Conservation (phyloP, 2,888 invertebrate genomes). For the Nemotelus nigrinus region DNA sequence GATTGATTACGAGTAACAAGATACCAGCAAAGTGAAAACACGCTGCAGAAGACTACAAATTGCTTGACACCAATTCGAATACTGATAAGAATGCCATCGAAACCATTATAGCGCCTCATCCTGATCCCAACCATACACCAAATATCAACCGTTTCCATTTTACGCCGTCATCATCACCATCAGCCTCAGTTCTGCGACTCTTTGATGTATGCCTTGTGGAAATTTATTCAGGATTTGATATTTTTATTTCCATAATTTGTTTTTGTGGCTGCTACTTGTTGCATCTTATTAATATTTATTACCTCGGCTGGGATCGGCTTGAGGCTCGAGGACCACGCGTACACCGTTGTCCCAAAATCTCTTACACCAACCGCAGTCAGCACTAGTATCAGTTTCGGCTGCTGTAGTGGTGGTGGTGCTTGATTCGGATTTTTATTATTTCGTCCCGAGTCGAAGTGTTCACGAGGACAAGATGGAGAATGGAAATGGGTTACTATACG, state of each 20-base stretch:
- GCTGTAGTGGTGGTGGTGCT: neutral
- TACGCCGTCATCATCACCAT: neutral
- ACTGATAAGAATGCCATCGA: conserved; percentile 25
- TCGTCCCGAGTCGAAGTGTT: conserved; percentile 32
- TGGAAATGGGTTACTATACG: too few relatives aligned
- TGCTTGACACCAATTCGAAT: conserved; percentile 37
- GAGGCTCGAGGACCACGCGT: conserved; percentile 14
- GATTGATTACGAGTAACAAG: neutral
- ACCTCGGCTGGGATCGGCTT: conserved; percentile 44
- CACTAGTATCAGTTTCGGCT: neutral
- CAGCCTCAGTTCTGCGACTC: neutral
- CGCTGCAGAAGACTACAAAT: conserved; percentile 17
- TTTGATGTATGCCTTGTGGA: conserved; percentile 37
- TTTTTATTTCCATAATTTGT: conserved; percentile 53
- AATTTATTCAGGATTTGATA: conserved; percentile 53
- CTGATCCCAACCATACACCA: neutral
- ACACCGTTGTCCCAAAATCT: neutral
- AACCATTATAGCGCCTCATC: neutral
- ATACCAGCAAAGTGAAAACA: neutral
- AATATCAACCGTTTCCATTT: neutral
- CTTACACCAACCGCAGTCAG: neutral
- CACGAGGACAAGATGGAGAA: neutral
- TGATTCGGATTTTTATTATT: conserved; percentile 35
- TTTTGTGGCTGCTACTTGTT: conserved; percentile 52
- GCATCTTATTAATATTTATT: conserved; percentile 53